Conservation (phyloP, 2,888 invertebrate genomes). For the Macrophya alboannulata region DNA sequence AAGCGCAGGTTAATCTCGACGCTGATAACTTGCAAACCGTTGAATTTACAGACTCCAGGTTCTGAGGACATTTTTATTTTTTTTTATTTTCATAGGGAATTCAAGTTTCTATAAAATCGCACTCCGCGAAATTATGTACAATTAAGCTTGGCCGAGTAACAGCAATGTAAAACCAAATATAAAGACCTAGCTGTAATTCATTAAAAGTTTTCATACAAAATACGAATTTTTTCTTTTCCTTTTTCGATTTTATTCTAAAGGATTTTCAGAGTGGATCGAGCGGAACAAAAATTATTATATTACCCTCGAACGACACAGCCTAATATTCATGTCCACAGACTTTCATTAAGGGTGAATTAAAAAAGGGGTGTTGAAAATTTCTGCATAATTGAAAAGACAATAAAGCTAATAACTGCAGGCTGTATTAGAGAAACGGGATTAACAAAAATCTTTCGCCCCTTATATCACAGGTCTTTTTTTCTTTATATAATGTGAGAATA, state of each 20-base stretch:
- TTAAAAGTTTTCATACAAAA: background rate
- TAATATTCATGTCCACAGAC: background rate
- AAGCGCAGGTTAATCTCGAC: background rate
- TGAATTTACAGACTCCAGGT: background rate
- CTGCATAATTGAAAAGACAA: slow-evolving; percentile 3
- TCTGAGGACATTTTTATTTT: background rate
- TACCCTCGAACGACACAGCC: background rate
- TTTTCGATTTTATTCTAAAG: background rate
- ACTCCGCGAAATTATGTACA: background rate
- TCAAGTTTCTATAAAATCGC: background rate
- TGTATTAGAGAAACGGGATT: background rate
- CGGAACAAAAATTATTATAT: background rate
- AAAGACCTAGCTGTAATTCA: no score
- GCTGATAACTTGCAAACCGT: background rate
- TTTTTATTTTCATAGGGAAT: no score
- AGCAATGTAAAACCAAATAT: background rate
- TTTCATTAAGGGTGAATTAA: background rate
- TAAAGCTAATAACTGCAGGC: background rate
- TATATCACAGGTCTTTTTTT: background rate
- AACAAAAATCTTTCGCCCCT: no score
- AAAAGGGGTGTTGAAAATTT: background rate
- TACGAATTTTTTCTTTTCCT: background rate
- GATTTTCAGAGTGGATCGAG: background rate
- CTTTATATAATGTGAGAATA: background rate
- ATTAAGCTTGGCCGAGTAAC: no score